Base-by-base conservation (phyloP, 2,888 invertebrate species). In the Polietes domitor region DNA sequence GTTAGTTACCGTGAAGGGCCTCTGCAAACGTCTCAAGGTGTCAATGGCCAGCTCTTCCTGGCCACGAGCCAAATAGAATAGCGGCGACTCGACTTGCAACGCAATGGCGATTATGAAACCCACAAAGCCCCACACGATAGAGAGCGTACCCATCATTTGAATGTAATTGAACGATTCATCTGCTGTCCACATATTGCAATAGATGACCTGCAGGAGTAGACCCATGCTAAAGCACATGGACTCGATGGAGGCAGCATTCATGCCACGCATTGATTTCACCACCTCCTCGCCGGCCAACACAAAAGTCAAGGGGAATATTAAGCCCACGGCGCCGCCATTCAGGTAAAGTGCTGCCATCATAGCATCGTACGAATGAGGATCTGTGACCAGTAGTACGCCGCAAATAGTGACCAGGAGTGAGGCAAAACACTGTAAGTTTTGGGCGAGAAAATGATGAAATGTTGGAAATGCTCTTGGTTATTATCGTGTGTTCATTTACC, bases 291-390 rank as follows among this genome's bases (percentile, higher is more conserved):
- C 92, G 5, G 79, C 82, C 15, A 91, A 75, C 0, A 90, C 87
- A 65, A 92, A 47, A 2, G 89, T 83, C 1, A 89, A 88, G 0
- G 89, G 89, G 28, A 92, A 87, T 0, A 86, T 82, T 41, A 91
- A 68, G 2, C 91, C 91, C 74, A 90, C 89, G 19, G 87, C 92
- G 10, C 88, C 87, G 1, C 91, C 91, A 78, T 92, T 89, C 2
- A 91, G 50, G 37, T 91, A 91, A 9, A 90, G 87, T 12, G 86
- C 85, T 0, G 87, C 86, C 0, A 88, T 77, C 2, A 87, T 21
- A 2, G 86, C 87, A 0, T 58, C 0, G 19, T 86, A 86, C 0
- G 41, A 61, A 0, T 63, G 3, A 0, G 87, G 86, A 6, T 76
- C 82, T 5, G 85, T 19, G 0, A 87, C 70, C 15, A 88, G 83